phyloP scores from a whole-genome alignment of 2,797 vertebrate genomes.

The Neomorphus geoffroyi region DNA sequence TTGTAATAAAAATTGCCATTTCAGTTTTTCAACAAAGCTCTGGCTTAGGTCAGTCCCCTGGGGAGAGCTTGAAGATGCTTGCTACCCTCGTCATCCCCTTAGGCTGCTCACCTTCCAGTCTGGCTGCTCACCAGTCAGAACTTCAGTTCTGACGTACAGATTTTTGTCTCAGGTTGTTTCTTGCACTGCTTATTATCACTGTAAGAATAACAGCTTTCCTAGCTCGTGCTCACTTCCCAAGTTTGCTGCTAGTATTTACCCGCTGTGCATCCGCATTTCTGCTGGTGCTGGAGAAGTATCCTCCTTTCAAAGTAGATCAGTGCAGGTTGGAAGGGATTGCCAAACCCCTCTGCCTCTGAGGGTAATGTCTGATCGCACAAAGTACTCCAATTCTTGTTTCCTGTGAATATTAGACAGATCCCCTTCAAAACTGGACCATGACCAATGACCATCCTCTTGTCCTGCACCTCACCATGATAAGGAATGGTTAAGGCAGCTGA shows the following conservation, averaged over 20 bases:
- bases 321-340: background rate
- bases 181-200: background rate
- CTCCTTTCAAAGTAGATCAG: background rate
- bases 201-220: background rate
- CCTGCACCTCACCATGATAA: background rate
- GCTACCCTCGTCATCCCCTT: background rate
- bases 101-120: background rate
- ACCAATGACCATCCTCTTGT: background rate
- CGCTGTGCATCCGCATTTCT: background rate
- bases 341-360: background rate
- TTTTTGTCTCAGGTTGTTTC: background rate
- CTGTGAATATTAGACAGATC: background rate
- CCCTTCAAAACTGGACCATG: background rate
- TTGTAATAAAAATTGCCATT: background rate
- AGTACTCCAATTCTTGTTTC: background rate
- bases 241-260: background rate
- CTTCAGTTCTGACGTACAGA: background rate
- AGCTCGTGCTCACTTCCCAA: background rate
- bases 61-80: background rate
- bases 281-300: background rate
- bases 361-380: background rate
- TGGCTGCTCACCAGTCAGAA: rapidly evolving
- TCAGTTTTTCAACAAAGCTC: background rate
- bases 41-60: background rate
- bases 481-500: background rate